Percentiles rank a stretch among this genome's conserved stretches.
These are phyloP conservation scores for Ornithoptera alexandrae DNA, from an alignment of 2,888 invertebrate genomes.

Conservation along the genomic window DNA sequence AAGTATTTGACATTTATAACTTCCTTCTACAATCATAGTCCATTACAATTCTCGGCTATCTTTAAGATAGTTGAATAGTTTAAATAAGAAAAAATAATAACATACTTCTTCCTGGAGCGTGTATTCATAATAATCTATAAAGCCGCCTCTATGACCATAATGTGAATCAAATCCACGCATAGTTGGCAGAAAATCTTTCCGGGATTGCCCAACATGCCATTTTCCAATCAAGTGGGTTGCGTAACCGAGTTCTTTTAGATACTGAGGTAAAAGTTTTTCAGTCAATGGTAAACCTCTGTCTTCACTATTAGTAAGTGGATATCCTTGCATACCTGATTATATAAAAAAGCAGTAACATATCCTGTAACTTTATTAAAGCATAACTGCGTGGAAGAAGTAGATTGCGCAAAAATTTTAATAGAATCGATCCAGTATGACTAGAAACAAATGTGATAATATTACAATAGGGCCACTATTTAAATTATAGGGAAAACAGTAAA, in stretches of 20 bases:
- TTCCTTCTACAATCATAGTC: no score
- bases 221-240: constrained; percentile 89
- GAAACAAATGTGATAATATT: no score
- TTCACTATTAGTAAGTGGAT: constrained; percentile 65
- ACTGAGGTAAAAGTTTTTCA: constrained; percentile 80
- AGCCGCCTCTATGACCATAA: constrained; percentile 91
- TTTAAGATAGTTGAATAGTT: neutral
- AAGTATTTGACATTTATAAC: no score
- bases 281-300: constrained; percentile 65
- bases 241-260: constrained; percentile 85
- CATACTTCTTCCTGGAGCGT: constrained; percentile 56
- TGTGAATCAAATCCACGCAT: constrained; percentile 89
- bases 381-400: no score
- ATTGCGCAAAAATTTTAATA: no score
- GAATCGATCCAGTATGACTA: no score
- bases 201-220: constrained; percentile 84
- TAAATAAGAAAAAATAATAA: constrained; percentile 6
- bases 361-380: neutral
- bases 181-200: constrained; percentile 82
- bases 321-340: constrained; percentile 66
- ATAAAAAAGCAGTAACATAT: neutral
- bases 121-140: constrained; percentile 88
- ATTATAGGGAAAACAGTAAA: no score
- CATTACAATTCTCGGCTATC: neutral
- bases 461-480: no score